phyloP scores from a whole-genome alignment of 2,113 vertebrate species.

The Pedetes capensis region DNA sequence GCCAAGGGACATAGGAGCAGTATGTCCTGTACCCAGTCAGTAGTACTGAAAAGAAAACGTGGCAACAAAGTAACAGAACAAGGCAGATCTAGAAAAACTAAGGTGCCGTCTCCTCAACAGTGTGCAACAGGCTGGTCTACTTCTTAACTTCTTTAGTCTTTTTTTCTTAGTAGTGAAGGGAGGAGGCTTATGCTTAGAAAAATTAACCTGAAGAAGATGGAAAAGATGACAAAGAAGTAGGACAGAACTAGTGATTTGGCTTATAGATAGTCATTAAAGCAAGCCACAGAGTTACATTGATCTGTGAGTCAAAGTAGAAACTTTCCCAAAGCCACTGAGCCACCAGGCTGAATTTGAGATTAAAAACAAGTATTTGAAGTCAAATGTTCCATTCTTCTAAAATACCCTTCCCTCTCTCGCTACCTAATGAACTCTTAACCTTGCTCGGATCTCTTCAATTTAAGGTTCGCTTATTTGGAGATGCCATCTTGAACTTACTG shows the following conservation, averaged over 20 bases:
- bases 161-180: not conserved
- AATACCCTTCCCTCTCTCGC: not conserved
- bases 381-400: not conserved
- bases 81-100: not conserved
- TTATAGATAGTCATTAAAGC: not conserved
- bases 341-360: not conserved
- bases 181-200: not conserved
- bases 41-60: not conserved
- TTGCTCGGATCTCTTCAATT: not conserved
- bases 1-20: not conserved
- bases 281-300: not conserved
- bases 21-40: not conserved
- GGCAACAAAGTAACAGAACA: not conserved
- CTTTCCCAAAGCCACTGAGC: not conserved
- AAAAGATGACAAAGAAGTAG: not conserved
- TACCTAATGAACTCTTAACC: not conserved
- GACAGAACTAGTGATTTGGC: not conserved
- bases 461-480: not conserved
- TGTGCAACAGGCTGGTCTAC: not conserved
- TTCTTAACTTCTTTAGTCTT: not conserved
- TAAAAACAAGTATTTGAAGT: not conserved
- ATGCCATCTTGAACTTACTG: not conserved
- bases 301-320: not conserved
- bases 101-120: not conserved
- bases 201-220: not conserved